These are phyloP conservation scores for Onychomys leucogaster DNA, from an alignment of 2,797 vertebrate species.

Conservation along the genomic window DNA sequence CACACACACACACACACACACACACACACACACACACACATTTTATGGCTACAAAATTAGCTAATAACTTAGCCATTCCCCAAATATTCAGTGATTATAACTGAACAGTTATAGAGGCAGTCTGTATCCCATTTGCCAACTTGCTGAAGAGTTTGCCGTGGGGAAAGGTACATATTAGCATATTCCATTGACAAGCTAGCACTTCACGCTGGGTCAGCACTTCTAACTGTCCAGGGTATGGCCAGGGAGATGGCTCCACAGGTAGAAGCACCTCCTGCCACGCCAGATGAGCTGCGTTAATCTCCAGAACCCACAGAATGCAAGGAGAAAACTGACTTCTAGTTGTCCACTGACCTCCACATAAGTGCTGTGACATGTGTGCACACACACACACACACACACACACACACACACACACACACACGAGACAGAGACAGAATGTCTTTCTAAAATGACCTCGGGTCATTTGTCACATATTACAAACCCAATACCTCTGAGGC, in stretches of 20 bases:
- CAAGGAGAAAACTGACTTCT: not conserved
- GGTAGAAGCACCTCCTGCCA: not conserved
- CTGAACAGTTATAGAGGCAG: not conserved
- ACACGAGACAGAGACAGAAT: not conserved
- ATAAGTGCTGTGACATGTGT: not conserved
- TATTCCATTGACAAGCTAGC: not conserved
- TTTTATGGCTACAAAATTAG: slow-evolving; percentile 1
- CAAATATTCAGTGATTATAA: not conserved
- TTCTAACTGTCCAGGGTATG: not conserved
- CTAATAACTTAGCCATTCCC: slow-evolving; percentile 13
- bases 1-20: not conserved
- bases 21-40: not conserved
- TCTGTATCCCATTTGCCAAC: not conserved
- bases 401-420: not conserved
- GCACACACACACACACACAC: no score
- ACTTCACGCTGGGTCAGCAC: not conserved
- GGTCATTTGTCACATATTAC: not conserved
- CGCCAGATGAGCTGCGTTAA: not conserved
- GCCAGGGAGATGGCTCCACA: not conserved
- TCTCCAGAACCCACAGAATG: not conserved
- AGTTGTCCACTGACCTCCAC: not conserved
- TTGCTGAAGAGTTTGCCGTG: not conserved
- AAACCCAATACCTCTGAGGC: not conserved
- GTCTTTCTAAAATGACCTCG: not conserved
- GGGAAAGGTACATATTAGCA: not conserved